A percentile compares a stretch with the other conserved stretches of the same genome.
Evolutionary conservation across 2,888 invertebrate genomes (phyloP).

Genomic region (Panzeria rudis): DNA sequence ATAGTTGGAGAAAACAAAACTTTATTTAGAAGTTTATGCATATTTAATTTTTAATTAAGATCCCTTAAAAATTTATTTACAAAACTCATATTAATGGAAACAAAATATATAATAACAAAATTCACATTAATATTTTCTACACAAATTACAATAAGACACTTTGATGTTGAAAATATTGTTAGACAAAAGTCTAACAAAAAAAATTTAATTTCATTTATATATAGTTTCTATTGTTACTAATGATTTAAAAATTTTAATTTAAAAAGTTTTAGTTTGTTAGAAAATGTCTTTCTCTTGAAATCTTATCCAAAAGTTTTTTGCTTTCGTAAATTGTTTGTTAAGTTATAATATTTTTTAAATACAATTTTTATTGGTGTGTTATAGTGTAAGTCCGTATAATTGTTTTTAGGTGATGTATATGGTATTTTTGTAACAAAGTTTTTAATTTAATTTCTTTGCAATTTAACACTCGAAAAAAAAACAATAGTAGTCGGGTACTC

Average conservation of each 20-base stretch:
- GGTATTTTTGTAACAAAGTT: not conserved
- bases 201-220: not conserved
- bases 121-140: not conserved
- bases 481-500: not conserved
- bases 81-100: not conserved
- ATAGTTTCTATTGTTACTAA: not conserved
- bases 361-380: not conserved
- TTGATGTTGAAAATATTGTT: not conserved
- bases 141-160: not conserved
- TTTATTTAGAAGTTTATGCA: not conserved
- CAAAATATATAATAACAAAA: not conserved
- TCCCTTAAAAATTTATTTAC: not conserved
- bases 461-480: constrained; percentile 12
- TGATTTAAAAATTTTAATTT: not conserved
- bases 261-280: not conserved
- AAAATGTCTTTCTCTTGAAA: too few species aligned
- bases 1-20: not conserved
- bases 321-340: not conserved
- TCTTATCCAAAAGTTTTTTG: not conserved
- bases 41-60: not conserved
- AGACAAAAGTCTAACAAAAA: not conserved
- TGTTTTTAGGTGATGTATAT: not conserved
- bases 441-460: constrained; percentile 15
- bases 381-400: not conserved
- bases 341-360: not conserved